A percentile compares a stretch with the other conserved stretches of the same genome.
Evolutionary conservation across 2,888 invertebrate species (phyloP).

Genomic region (Cheilosia variabilis): DNA sequence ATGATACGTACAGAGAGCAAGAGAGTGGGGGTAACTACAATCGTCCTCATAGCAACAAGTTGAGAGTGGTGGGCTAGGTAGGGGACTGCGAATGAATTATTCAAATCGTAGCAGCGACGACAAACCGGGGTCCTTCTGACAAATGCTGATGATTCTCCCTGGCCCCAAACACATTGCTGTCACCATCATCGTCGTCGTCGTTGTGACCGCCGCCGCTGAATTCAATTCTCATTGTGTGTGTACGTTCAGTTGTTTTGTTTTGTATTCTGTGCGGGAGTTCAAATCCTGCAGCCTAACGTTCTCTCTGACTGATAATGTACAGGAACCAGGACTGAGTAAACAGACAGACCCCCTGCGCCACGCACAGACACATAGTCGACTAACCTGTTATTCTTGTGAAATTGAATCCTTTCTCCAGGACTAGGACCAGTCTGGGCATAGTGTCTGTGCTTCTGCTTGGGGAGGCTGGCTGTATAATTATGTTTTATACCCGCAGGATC

Average conservation of each 20-base stretch:
- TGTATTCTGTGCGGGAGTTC: constrained; percentile 48
- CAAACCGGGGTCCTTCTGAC: constrained; percentile 60
- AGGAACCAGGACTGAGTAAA: constrained; percentile 62
- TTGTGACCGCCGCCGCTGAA: constrained; percentile 22
- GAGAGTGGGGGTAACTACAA: constrained; percentile 51
- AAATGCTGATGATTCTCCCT: constrained; percentile 54
- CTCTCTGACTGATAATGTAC: constrained; percentile 63
- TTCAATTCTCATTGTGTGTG: constrained; percentile 65
- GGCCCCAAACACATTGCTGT: constrained; percentile 1
- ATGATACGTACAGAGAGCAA: constrained; percentile 46
- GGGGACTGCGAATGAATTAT: constrained; percentile 70
- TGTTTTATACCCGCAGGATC: constrained; percentile 76
- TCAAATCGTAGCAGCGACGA: constrained; percentile 59
- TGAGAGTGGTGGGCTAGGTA: constrained; percentile 26
- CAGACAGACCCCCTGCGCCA: constrained; percentile 52
- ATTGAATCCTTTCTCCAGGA: constrained; percentile 73
- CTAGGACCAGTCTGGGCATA: constrained; percentile 46
- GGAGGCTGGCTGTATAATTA: constrained; percentile 65
- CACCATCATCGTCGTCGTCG: background rate
- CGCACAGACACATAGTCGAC: constrained; percentile 32
- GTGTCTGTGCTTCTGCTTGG: constrained; percentile 23
- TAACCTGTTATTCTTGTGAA: constrained; percentile 75
- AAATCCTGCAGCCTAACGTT: constrained; percentile 70
- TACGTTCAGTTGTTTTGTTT: constrained; percentile 13
- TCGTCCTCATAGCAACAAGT: constrained; percentile 71